Evolutionary conservation across 1,140 invertebrate species (phyloP).

Genomic region (Drosophila bocqueti): DNA sequence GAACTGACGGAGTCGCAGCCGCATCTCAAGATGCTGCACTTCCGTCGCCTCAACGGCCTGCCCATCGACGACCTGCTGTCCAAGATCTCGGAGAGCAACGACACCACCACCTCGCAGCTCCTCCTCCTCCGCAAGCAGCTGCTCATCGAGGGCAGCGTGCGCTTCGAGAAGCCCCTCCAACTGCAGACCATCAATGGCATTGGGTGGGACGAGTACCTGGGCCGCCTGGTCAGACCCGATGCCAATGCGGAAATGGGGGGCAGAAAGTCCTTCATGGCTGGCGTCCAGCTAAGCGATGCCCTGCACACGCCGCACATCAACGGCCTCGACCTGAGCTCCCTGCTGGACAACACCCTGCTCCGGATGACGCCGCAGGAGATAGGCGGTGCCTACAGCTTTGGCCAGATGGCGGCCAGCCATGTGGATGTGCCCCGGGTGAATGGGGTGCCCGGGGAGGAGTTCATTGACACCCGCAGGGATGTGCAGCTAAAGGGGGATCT

Average conservation of each 20-base stretch:
- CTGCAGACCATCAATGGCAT: constrained; percentile 59
- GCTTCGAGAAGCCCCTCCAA: constrained; percentile 52
- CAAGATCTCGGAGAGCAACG: constrained; percentile 19
- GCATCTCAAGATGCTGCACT: constrained; percentile 42
- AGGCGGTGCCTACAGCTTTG: constrained; percentile 59
- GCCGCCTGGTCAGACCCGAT: constrained; percentile 43
- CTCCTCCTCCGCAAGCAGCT: constrained; percentile 71
- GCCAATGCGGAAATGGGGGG: constrained; percentile 54
- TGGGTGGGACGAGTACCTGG: constrained; percentile 45
- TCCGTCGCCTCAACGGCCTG: constrained; percentile 65
- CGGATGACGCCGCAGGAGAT: constrained; percentile 67
- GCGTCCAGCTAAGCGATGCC: constrained; percentile 51
- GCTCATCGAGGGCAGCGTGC: constrained; percentile 71
- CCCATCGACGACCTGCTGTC: constrained; percentile 62
- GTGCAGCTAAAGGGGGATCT: constrained; percentile 48
- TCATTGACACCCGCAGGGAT: constrained; percentile 48
- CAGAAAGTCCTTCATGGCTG: constrained; percentile 44
- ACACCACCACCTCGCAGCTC: not conserved
- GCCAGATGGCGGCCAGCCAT: constrained; percentile 44
- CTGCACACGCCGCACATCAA: constrained; percentile 49
- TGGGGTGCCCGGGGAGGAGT: constrained; percentile 28
- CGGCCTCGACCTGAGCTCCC: constrained; percentile 34
- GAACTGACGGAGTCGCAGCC: constrained; percentile 31
- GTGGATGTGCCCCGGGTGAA: constrained; percentile 68
- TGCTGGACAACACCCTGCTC: constrained; percentile 70